Evolutionary conservation across 35 echinoderm and acorn worm species (phyloP).

Genomic region (Ophiothrix spiculata): DNA sequence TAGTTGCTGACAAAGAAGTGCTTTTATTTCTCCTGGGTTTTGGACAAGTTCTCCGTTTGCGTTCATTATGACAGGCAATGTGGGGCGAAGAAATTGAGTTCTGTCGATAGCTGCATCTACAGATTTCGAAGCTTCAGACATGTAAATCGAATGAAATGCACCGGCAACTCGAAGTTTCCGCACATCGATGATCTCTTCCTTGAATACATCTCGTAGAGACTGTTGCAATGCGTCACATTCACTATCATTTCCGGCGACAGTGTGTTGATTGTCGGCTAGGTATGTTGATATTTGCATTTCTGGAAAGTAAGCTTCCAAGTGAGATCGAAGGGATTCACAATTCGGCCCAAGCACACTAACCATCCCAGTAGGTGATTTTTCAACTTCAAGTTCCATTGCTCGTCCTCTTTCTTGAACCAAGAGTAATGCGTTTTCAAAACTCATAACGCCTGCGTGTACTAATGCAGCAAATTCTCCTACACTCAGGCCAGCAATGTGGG

Average conservation of each 20-base stretch:
- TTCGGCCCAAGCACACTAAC: not conserved
- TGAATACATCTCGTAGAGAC: not conserved
- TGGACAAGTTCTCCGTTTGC: not conserved
- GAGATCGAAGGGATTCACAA: not conserved
- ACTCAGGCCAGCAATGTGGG: not conserved
- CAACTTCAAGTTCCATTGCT: slow-evolving; percentile 13
- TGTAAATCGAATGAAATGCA: slow-evolving; percentile 17
- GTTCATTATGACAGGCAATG: slow-evolving; percentile 16
- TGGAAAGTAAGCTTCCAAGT: not conserved
- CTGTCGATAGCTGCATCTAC: not conserved
- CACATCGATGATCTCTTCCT: slow-evolving; percentile 3
- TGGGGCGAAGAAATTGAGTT: not conserved
- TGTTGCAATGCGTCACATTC: not conserved
- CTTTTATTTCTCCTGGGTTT: not conserved
- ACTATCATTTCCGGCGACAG: not conserved
- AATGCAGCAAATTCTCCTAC: slow-evolving; percentile 3
- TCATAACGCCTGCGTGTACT: not conserved
- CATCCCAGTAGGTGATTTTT: slow-evolving; percentile 12
- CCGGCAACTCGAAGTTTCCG: slow-evolving; percentile 13
- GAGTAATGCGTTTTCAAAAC: not conserved
- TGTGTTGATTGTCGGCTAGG: not conserved
- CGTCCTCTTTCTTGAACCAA: slow-evolving; percentile 13
- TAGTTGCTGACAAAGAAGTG: not conserved
- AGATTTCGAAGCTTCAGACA: not conserved
- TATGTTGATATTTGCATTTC: slow-evolving; percentile 19